These are phyloP conservation scores for Pogonomyrmex californicus DNA, from an alignment of 1,140 invertebrate genomes.

Conservation along the genomic window DNA sequence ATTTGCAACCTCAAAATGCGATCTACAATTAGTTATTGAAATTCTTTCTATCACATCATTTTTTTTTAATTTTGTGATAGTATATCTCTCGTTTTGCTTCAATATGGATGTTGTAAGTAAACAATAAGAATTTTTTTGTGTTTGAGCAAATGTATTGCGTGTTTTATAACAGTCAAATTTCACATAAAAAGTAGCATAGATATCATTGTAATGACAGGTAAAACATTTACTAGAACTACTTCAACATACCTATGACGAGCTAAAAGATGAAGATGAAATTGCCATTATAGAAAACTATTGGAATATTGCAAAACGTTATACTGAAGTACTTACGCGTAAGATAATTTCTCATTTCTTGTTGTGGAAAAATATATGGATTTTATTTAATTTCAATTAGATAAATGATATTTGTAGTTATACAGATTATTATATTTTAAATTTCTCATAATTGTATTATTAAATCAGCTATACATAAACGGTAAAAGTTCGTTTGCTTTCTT, in stretches of 20 bases:
- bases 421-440: background rate
- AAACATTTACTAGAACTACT: slow-evolving; percentile 30
- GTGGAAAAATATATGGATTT: background rate
- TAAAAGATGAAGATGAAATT: slow-evolving; percentile 27
- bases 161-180: background rate
- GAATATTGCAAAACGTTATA: background rate
- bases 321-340: slow-evolving; percentile 19
- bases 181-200: background rate
- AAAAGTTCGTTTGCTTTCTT: background rate
- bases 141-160: background rate
- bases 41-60: background rate
- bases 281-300: slow-evolving; percentile 51
- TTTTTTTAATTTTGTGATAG: background rate
- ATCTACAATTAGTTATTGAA: background rate
- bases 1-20: background rate
- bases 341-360: background rate
- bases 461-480: background rate
- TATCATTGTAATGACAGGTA: slow-evolving; percentile 27
- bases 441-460: background rate
- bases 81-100: background rate
- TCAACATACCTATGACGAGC: slow-evolving; percentile 17
- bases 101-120: slow-evolving; percentile 20
- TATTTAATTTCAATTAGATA: background rate
- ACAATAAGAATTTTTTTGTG: background rate
- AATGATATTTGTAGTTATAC: background rate